Percentiles rank a stretch among this genome's conserved stretches.
Conservation (phyloP, 1,140 invertebrate species). For the Formica selysi region DNA sequence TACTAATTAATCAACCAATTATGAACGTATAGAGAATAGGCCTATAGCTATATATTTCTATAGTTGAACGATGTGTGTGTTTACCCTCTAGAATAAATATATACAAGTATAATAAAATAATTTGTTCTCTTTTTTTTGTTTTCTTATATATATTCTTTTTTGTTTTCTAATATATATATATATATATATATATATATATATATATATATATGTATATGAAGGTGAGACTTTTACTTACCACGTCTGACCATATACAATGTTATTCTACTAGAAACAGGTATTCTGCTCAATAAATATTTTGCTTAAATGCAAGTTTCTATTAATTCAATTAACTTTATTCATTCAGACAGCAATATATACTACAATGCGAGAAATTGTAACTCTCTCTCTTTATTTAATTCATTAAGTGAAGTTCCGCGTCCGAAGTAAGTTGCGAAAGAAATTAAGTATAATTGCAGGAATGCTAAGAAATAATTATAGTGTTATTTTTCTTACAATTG, state of each 20-base stretch:
- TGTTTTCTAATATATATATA: no score
- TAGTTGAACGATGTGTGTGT: neutral
- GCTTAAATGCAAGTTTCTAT: neutral
- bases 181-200: no score
- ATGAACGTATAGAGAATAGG: neutral
- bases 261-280: constrained; percentile 22
- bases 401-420: neutral
- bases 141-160: neutral
- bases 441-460: neutral
- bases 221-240: neutral
- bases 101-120: neutral
- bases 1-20: constrained; percentile 53
- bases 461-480: neutral
- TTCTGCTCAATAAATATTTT: neutral
- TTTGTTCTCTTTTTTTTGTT: no score
- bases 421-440: neutral
- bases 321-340: neutral
- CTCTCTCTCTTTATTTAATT: neutral
- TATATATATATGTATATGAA: neutral
- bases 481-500: neutral
- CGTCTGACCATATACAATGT: constrained; percentile 2
- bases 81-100: neutral
- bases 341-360: neutral
- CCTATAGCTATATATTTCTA: neutral
- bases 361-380: neutral